Base-by-base conservation (phyloP, 2,888 invertebrate species). In the Epinotia nisella region DNA sequence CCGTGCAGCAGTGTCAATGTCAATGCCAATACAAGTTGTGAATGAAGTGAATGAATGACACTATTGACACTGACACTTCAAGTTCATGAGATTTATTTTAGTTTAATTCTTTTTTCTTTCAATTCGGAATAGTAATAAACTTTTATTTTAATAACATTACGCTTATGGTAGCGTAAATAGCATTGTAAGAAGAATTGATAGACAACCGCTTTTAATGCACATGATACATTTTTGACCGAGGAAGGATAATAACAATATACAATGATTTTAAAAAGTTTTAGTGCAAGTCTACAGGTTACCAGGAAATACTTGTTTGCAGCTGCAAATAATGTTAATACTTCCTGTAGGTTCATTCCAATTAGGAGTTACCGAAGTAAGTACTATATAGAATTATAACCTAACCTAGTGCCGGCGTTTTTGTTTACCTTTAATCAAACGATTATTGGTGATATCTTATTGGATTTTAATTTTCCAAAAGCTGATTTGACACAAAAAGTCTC, bases 261-360 rank as follows among this genome's bases (percentile, higher is more conserved):
- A 56, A 73, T 73, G 73, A 64, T 69, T 45, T 59, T 58, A 15
- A 73, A 29, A 19, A 56, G 64, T 51, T 69, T 73, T 58, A 41
- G 39, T 13, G 5, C 62, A 45, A 58, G 51, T 58, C 58, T 73
- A n/a, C 61, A 67, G 15, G 15, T 67, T 7, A 59, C 64, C 41
- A 68, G 58, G 45, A 73, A 59, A n/a, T 58, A 59, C 59, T 58
- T 68, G 1, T 15, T 69, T 41, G 39, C 64, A n/a, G 39, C 49
- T 3, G 64, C 41, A 19, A 58, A 64, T 59, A 51, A 51, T n/a
- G 11, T 24, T 11, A 39, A 41, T 19, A 21, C 19, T 53, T n/a
- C 24, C n/a, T 29, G 29, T 51, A 58, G 51, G 59, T 19, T 64
- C 2, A 29, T 13, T 29, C n/a, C 62, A 53, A n/a, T 17, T 4